Evolutionary conservation across 2,113 vertebrate genomes (phyloP).

Genomic region (Cricetomys ansorgei): DNA sequence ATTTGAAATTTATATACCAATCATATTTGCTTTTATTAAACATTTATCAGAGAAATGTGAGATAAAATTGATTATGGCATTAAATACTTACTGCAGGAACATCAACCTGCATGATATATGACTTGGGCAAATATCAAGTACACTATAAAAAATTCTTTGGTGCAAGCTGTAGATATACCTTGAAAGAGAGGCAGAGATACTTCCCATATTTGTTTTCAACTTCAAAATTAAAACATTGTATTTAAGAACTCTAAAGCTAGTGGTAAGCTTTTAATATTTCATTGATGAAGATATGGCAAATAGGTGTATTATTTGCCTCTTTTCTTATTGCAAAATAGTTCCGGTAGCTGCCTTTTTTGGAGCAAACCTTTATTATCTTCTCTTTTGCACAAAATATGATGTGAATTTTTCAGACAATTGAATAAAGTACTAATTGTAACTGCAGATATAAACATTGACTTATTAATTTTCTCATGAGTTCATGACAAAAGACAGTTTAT

Average conservation of each 20-base stretch:
- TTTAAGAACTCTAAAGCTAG: background rate
- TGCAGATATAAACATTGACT: too few relatives aligned
- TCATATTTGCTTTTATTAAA: background rate
- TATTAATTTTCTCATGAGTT: too few relatives aligned
- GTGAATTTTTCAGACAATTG: constrained; percentile 34
- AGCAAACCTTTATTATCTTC: background rate
- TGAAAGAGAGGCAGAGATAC: background rate
- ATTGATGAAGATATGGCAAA: background rate
- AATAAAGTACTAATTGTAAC: constrained; percentile 55
- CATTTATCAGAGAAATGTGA: background rate
- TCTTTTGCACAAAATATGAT: constrained; percentile 37
- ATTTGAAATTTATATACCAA: background rate
- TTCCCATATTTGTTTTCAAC: background rate
- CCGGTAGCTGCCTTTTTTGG: background rate
- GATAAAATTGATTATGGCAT: background rate
- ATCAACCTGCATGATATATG: background rate
- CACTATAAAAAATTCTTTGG: background rate
- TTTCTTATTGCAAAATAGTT: constrained; percentile 22
- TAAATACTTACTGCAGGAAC: background rate
- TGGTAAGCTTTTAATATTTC: background rate
- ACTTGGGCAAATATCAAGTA: background rate
- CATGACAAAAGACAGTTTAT: too few relatives aligned
- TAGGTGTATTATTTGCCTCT: background rate
- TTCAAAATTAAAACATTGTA: background rate
- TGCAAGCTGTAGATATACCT: background rate